Base-by-base conservation (phyloP, 2,797 vertebrate species). In the Hybognathus amarus region DNA sequence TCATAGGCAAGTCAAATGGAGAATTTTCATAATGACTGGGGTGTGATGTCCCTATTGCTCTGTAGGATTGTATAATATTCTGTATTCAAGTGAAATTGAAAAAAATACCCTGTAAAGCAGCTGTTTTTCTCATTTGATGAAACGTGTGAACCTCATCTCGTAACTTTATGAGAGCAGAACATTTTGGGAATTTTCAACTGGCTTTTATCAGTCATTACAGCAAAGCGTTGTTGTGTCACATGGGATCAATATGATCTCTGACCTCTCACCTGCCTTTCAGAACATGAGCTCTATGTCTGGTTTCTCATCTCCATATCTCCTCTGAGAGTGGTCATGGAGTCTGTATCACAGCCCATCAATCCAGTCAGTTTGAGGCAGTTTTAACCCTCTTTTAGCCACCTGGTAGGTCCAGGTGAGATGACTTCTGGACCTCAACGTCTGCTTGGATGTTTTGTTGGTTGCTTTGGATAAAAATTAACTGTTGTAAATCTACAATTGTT, bases 321-420 rank as follows among this genome's bases (percentile, higher is more conserved):
- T 71, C n/a, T 54, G 50, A 83, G 84, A 68, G 61, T 80, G 56
- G 77, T 86, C 38, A 33, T 22, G n/a, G 75, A 64, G 70, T 50
- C 76, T 82, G 79, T 73, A 87, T 87, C 76, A 79, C 85, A 89
- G 82, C 47, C n/a, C 83, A 87, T 88, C 68, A 87, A 85, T 87
- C 85, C 6, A 81, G 7, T 56, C 30, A 38, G 66, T 67, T n/a
- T 42, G n/a, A 64, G 63, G 38, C 27, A 71, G 24, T 70, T 68
- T 67, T 15, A 27, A 68, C 52, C 1, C 27, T 66, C n/a, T 54
- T n/a, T 40, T n/a, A 78, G 33, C 38, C 6, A 1, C 66, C 56
- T 45, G 68, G 50, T 52, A 30, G 50, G 30, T 50, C 50, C 52
- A 50, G 45, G 38, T 59, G 75, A 64, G 30, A 83, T 12, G 56